Conservation (phyloP, 2,888 invertebrate species). For the Pachydiplax longipennis region DNA sequence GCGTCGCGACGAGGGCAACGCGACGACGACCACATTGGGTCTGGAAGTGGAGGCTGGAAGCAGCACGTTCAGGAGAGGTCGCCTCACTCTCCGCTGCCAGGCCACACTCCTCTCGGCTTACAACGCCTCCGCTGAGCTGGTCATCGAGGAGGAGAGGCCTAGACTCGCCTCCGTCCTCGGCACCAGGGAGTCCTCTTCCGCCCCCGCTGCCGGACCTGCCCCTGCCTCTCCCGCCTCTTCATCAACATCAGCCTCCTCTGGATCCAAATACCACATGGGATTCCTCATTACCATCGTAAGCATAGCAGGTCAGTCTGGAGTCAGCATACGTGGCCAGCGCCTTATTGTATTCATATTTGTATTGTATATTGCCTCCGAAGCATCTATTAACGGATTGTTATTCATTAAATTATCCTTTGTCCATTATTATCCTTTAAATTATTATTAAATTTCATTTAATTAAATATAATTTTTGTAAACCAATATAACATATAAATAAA, state of each 20-base stretch:
- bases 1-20: conserved; percentile 40
- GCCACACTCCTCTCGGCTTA: conserved; percentile 75
- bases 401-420: too few relatives aligned
- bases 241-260: background rate
- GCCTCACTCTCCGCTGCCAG: conserved; percentile 71
- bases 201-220: background rate
- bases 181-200: conserved; percentile 68
- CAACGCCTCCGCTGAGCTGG: conserved; percentile 67
- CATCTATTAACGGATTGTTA: too few relatives aligned
- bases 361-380: too few relatives aligned
- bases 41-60: conserved; percentile 67
- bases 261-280: background rate
- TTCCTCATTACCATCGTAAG: too few relatives aligned
- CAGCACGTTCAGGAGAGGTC: conserved; percentile 71
- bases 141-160: conserved; percentile 77
- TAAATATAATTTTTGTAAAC: too few relatives aligned
- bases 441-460: too few relatives aligned
- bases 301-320: too few relatives aligned
- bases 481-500: too few relatives aligned
- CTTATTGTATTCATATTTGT: too few relatives aligned
- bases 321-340: too few relatives aligned
- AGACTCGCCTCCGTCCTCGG: conserved; percentile 78
- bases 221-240: background rate
- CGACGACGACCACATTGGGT: conserved; percentile 27
- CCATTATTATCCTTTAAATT: too few relatives aligned